These are phyloP conservation scores for Rhincodon typus DNA, from an alignment of 2,797 vertebrate genomes.

Conservation along the genomic window DNA sequence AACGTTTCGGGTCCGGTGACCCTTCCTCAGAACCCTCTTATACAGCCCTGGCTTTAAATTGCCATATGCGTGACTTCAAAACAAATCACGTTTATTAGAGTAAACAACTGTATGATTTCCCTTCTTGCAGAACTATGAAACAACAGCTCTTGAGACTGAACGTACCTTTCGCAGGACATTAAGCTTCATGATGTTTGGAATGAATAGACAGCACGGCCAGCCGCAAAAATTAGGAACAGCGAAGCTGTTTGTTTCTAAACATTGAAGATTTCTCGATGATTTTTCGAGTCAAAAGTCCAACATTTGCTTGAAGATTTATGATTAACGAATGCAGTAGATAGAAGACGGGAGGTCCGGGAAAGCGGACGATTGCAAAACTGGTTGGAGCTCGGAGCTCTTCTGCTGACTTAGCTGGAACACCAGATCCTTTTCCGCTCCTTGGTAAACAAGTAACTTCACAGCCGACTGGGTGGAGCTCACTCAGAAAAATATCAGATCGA, in stretches of 20 bases:
- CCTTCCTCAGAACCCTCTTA: background rate
- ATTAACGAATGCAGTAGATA: background rate
- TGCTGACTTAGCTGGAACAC: background rate
- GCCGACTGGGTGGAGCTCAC: background rate
- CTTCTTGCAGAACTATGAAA: background rate
- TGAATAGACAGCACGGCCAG: background rate
- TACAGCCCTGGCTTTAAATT: background rate
- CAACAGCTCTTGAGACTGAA: background rate
- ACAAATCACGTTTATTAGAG: background rate
- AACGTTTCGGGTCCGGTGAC: too few species aligned
- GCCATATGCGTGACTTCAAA: too few species aligned
- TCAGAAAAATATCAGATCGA: background rate
- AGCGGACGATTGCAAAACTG: background rate
- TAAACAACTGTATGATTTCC: background rate
- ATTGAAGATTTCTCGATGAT: background rate
- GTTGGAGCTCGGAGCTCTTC: background rate
- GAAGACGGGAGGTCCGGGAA: background rate
- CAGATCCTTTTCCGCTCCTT: background rate
- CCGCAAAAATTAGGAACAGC: too few species aligned
- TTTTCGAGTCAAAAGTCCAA: background rate
- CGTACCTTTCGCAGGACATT: background rate
- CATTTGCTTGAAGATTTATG: background rate
- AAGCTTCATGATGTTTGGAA: background rate
- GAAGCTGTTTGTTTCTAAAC: background rate
- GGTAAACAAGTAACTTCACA: background rate